Evolutionary conservation across 2,797 vertebrate genomes (phyloP), one percentile per base, ranked within the genome.

Genomic region (Amniataba percoides): DNA sequence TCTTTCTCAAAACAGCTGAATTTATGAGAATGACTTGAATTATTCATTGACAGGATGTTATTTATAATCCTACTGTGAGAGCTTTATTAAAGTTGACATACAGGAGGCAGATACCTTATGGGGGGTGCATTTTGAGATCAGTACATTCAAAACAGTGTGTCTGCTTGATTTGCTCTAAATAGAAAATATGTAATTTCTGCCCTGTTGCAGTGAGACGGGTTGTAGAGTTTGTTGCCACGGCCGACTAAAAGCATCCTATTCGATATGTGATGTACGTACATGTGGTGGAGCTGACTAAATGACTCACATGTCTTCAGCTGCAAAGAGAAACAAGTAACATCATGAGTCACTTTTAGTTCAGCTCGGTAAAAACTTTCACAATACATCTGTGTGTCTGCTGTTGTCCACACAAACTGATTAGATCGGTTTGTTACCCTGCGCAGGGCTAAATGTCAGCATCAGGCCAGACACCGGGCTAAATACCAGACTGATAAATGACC

Each of bases 391-490:
- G 68, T 13, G 53, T n/a, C 53, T 74, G 71, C 42, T 43, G 57
- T 55, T n/a, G 56, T 61, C 60, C 67, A 48, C 46, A 55, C 80
- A 56, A 56, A 70, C 21, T 72, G 42, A 88, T 83, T 67, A 69
- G 66, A 23, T 63, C 71, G 19, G 52, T 77, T 84, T 72, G 48
- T 73, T 78, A 53, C 21, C 11, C 55, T 40, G 71, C 51, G 52
- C 45, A 18, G 59, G 45, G 70, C 27, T 84, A 88, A 89, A 90
- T 88, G 84, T 82, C 88, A 87, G 52, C 66, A 59, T 45, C 65
- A 68, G 60, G 57, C 14, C 46, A 71, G 81, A 70, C 71, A 66
- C 19, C 0, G 11, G 36, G 40, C 52, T 4, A 57, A n/a, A 56
- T 8, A 48, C 53, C 70, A 83, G 76, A 84, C 63, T 75, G 74